Evolutionary conservation across 1,140 invertebrate genomes (phyloP), one percentile per base, ranked within the genome.

Genomic region (Armadillidium nasatum): DNA sequence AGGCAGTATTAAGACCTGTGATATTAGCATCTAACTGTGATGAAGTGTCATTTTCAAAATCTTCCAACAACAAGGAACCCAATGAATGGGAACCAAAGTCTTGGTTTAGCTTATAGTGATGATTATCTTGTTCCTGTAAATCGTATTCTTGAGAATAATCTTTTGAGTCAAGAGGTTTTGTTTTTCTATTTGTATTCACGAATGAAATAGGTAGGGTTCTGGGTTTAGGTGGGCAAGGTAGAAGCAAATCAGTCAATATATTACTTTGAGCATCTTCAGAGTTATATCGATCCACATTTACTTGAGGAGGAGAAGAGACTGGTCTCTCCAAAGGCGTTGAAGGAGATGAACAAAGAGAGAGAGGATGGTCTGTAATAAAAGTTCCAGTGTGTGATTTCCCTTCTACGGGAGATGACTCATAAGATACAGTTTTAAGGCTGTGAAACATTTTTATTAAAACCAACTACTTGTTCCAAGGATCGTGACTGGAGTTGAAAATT

Each of bases 401-500:
- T 60, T 60, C 50, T 13, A 60, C 11, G 7, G 50, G 19, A 19
- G 44, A 23, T 13, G 21, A 66, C 9, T 76, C 71, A 15, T 74
- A 72, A 21, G 67, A 3, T 10, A 45, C 68, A 70, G 11, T 33
- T 33, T 33, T 33, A n/a, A 33, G 33, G 33, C 33, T 33, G 33
- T 3, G 33, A 3, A 33, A 33, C 33, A 6, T 33, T 33, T 33
- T 33, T 33, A 6, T 33, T 6, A 33, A 33, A 33, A 33, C 33
- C 33, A 33, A 33, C 33, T 3, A 33, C 15, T 13, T 10, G 60
- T 33, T 21, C 44, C 21, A 44, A 44, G 44, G 72, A 13, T 78
- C 45, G 15, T 45, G 76, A 21, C 43, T 70, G 44, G 0, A 80
- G 44, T 44, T 72, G 44, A 11, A 80, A 46, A 45, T 80, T 76